Evolutionary conservation across 2,888 invertebrate genomes (phyloP), one percentile per base, ranked within the genome.

Genomic region (Machimus rusticus): DNA sequence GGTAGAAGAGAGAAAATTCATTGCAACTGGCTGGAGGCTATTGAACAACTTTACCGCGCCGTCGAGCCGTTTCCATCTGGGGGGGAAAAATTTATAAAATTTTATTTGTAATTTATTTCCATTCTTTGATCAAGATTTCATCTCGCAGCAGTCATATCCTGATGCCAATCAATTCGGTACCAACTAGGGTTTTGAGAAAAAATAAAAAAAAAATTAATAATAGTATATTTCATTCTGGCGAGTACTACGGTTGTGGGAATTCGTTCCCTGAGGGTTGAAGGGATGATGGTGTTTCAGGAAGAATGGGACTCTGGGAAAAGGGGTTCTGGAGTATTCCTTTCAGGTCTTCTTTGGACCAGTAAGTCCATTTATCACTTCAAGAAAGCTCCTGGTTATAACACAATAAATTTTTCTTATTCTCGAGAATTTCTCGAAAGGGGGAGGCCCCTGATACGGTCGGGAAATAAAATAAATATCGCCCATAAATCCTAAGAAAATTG

Each of bases 331-430:
- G 43, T 39, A 78, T 78, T 78, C 28, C 43, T 39, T 78, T 78
- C 78, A 78, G 78, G 78, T 78, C 43, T 16, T 46, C 43, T 78
- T 78, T 78, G 39, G 39, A 78, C 78, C 23, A 78, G 37, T 37
- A 23, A 78, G 78, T 78, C 78, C 39, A 78, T 78, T 78, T 78
- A 78, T 78, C 78, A 78, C 78, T 43, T 23, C 46, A 78, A 19
- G 78, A 78, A 43, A 78, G 78, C 78, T 78, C 43, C 78, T 39
- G 78, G 78, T 78, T 78, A 78, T 78, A 78, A 78, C 39, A 78
- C 78, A 78, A 78, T 78, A 78, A 46, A 78, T 78, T 39, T 78
- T 78, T 43, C 43, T 43, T 43, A 14, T 46, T 43, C 43, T 46
- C 23, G 19, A 19, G 43, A 23, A 78, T 28, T 78, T 77, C 43